A percentile compares a stretch with the other conserved stretches of the same genome.
These are phyloP conservation scores for Orthosia gracilis DNA, from an alignment of 2,888 invertebrate genomes.

Conservation along the genomic window DNA sequence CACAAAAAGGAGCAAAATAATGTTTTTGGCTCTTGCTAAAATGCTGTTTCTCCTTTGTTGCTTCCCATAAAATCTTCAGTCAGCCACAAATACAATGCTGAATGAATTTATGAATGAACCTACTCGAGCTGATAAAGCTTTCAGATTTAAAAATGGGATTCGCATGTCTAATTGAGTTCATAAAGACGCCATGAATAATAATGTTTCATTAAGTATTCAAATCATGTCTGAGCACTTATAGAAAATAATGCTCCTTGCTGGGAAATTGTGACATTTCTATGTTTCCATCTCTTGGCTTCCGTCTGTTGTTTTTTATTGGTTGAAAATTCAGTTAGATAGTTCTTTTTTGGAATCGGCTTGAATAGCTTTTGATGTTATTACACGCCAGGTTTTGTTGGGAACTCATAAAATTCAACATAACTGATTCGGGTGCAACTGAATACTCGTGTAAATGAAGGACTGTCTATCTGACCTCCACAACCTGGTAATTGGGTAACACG, in stretches of 20 bases:
- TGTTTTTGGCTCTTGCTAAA: too few relatives aligned
- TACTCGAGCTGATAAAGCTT: constrained; percentile 10
- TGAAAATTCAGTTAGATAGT: not conserved
- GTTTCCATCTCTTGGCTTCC: not conserved
- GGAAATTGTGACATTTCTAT: not conserved
- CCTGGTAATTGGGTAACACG: too few relatives aligned
- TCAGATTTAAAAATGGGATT: constrained; percentile 22
- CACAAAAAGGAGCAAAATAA: too few relatives aligned
- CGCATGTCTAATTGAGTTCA: constrained; percentile 22
- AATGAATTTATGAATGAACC: constrained; percentile 23
- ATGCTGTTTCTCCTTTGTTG: not conserved
- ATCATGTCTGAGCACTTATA: constrained; percentile 28
- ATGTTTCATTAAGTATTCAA: constrained; percentile 38
- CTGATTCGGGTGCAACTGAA: too few relatives aligned
- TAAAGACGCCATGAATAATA: constrained; percentile 11
- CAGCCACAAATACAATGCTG: not conserved
- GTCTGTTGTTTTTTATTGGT: not conserved
- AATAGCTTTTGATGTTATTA: too few relatives aligned
- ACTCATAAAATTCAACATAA: too few relatives aligned
- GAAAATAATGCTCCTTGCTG: constrained; percentile 1
- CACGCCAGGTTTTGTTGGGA: too few relatives aligned
- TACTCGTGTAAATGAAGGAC: too few relatives aligned
- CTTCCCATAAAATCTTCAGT: not conserved
- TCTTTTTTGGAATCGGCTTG: not conserved
- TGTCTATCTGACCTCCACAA: too few relatives aligned